These are phyloP conservation scores for Incurvaria masculella DNA, from an alignment of 2,888 invertebrate species.

Conservation along the genomic window DNA sequence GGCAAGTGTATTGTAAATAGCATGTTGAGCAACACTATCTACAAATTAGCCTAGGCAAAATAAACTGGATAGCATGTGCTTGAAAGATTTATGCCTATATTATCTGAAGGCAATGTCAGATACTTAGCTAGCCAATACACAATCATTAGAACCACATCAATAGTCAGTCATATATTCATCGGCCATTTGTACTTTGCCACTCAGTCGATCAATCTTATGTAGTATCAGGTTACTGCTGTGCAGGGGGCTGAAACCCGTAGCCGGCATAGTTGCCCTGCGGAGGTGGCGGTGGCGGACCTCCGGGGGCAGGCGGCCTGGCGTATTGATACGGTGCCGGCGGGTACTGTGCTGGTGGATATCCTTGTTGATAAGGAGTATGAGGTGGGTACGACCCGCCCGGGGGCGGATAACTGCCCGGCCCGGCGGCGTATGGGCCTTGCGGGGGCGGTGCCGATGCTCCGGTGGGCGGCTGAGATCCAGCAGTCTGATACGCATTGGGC, in stretches of 20 bases:
- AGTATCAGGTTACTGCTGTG: constrained; percentile 53
- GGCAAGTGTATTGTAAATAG: no score
- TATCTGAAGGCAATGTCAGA: no score
- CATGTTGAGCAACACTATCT: no score
- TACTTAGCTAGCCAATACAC: no score
- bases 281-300: constrained; percentile 67
- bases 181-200: no score
- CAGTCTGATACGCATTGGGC: constrained; percentile 13
- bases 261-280: constrained; percentile 73
- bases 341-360: constrained; percentile 52
- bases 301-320: constrained; percentile 59
- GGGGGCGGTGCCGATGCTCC: constrained; percentile 56
- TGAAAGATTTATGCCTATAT: no score
- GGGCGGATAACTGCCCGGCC: constrained; percentile 48
- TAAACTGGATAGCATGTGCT: no score
- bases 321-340: constrained; percentile 58
- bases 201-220: no score
- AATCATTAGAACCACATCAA: no score
- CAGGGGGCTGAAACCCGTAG: constrained; percentile 77
- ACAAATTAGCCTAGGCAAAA: no score
- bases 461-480: constrained; percentile 27
- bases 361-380: constrained; percentile 49
- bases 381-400: constrained; percentile 46
- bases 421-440: constrained; percentile 53
- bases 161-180: no score